Percentiles rank a stretch among this genome's conserved stretches.
Evolutionary conservation across 2,797 vertebrate genomes (phyloP).

Genomic region (Petrocephalus schoutedeni): DNA sequence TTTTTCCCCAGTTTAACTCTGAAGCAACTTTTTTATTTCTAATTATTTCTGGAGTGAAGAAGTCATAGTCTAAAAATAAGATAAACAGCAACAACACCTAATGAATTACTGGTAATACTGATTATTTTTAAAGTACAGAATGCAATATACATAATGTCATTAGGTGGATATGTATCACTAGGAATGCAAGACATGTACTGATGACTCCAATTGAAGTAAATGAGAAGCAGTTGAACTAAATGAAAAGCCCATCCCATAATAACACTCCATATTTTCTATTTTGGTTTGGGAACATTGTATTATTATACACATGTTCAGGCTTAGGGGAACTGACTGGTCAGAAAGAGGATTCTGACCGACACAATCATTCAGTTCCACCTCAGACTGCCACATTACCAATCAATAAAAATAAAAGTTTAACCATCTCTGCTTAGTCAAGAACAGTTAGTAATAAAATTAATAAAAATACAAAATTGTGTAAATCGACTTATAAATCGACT

Average conservation of each 20-base stretch:
- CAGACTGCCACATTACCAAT: not conserved
- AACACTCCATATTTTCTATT: not conserved
- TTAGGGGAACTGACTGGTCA: not conserved
- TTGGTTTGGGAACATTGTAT: not conserved
- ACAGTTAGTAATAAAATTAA: not conserved
- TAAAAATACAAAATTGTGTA: not conserved
- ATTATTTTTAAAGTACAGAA: not conserved
- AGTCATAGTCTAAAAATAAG: not conserved
- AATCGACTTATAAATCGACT: not conserved
- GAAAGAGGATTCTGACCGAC: not conserved
- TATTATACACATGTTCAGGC: not conserved
- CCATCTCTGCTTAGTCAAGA: not conserved
- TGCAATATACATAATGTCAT: not conserved
- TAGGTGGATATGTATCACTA: not conserved
- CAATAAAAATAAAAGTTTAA: not conserved
- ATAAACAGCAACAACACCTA: not conserved
- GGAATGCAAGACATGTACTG: not conserved
- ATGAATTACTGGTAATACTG: not conserved
- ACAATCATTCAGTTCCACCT: not conserved
- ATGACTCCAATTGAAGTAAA: constrained; percentile 5
- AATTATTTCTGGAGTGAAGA: not conserved
- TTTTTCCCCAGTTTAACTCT: not conserved
- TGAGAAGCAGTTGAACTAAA: not conserved
- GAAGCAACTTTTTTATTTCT: not conserved
- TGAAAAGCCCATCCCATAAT: not conserved